A percentile compares a stretch with the other conserved stretches of the same genome.
phyloP scores from a whole-genome alignment of 2,797 vertebrate species.

The Thunnus albacares region DNA sequence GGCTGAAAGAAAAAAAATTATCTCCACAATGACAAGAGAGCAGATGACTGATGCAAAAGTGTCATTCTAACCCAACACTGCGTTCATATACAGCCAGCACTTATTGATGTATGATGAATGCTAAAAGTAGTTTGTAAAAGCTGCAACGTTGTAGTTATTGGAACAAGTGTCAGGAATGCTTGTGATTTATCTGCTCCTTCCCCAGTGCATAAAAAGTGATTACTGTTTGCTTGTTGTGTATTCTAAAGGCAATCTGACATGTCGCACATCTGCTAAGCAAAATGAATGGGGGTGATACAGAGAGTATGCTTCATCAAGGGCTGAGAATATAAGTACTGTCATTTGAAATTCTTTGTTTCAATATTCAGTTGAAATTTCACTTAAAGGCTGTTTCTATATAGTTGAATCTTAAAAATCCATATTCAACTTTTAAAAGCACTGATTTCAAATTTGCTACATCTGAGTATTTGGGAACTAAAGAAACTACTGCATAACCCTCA shows the following conservation, averaged over 20 bases:
- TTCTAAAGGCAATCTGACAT: not conserved
- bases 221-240: too few species aligned
- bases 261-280: not conserved
- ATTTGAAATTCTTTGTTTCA: not conserved
- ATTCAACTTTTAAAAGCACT: not conserved
- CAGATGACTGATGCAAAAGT: not conserved
- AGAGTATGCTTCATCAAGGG: not conserved
- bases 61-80: not conserved
- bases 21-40: not conserved
- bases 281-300: too few species aligned
- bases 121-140: too few species aligned
- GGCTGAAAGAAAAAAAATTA: not conserved
- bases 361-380: not conserved
- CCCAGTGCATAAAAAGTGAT: not conserved
- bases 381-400: not conserved
- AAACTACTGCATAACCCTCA: not conserved
- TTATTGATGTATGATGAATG: too few species aligned
- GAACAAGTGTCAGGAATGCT: not conserved
- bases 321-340: not conserved
- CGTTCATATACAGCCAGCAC: not conserved
- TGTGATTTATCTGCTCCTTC: too few species aligned
- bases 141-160: not conserved
- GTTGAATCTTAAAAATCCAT: not conserved
- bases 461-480: constrained; percentile 2
- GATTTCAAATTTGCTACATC: not conserved